A percentile compares a stretch with the other conserved stretches of the same genome.
phyloP scores from a whole-genome alignment of 2,113 vertebrate genomes.

The Barnardius zonarius region DNA sequence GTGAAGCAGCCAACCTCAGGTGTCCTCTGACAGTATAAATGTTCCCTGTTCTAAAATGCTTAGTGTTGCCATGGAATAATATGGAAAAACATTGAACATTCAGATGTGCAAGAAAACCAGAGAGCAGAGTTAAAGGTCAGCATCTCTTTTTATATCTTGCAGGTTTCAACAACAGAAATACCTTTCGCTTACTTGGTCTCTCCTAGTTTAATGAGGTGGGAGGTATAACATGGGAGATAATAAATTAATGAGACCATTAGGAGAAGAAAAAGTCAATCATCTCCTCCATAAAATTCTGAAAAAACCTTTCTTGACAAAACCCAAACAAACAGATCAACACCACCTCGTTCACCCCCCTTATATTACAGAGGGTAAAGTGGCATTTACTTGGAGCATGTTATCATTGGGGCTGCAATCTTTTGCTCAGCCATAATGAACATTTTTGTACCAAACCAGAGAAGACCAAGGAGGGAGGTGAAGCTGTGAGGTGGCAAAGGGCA shows the following conservation, averaged over 20 bases:
- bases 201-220: not conserved
- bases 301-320: not conserved
- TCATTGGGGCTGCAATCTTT: not conserved
- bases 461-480: not conserved
- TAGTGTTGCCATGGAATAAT: not conserved
- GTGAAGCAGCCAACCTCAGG: not conserved
- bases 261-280: not conserved
- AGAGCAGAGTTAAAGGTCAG: not conserved
- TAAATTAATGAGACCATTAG: not conserved
- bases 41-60: not conserved
- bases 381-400: not conserved
- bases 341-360: not conserved
- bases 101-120: not conserved
- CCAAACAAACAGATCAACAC: not conserved
- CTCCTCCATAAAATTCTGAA: not conserved
- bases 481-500: not conserved
- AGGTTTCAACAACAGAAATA: not conserved
- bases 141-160: not conserved
- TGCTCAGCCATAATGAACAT: not conserved
- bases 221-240: not conserved
- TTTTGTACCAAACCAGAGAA: not conserved
- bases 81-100: not conserved
- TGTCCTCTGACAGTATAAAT: not conserved
- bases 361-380: not conserved
- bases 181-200: not conserved